Evolutionary conservation across 1,140 invertebrate species (phyloP).

Genomic region (Saccostrea echinata): DNA sequence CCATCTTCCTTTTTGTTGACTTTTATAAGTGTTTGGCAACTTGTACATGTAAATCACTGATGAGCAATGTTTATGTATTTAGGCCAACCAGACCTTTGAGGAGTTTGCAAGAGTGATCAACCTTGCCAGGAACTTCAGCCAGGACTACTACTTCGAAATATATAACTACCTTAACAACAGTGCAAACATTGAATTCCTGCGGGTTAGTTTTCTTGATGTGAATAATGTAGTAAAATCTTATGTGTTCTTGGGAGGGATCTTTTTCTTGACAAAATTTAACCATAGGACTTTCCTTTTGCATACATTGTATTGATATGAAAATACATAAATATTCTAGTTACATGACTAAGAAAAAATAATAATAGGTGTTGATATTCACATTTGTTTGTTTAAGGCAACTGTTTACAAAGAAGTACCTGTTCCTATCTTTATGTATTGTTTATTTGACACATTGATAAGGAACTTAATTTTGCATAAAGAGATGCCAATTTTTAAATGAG

Average conservation of each 20-base stretch:
- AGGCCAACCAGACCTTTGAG: conserved; percentile 78
- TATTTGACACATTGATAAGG: not conserved
- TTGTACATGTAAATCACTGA: no score
- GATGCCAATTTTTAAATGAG: not conserved
- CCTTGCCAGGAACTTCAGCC: conserved; percentile 69
- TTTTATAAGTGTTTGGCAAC: no score
- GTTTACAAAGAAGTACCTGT: not conserved
- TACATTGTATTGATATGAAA: no score
- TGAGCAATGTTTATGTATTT: conserved; percentile 50
- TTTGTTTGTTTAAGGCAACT: not conserved
- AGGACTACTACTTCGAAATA: conserved; percentile 68
- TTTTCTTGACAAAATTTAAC: no score
- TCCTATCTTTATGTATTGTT: not conserved
- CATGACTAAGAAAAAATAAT: no score
- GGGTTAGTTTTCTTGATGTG: conserved; percentile 51
- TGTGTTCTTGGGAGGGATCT: not conserved
- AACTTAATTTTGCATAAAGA: not conserved
- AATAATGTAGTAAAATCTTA: not conserved
- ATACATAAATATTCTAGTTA: no score
- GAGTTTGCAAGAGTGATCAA: conserved; percentile 68
- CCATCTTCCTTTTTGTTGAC: no score
- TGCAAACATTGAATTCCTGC: conserved; percentile 60
- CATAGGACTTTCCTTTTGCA: no score
- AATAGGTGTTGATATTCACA: not conserved
- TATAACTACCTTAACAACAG: conserved; percentile 66